These are phyloP conservation scores for Leptarthrus brevirostris DNA, from an alignment of 2,888 invertebrate species.

Conservation along the genomic window DNA sequence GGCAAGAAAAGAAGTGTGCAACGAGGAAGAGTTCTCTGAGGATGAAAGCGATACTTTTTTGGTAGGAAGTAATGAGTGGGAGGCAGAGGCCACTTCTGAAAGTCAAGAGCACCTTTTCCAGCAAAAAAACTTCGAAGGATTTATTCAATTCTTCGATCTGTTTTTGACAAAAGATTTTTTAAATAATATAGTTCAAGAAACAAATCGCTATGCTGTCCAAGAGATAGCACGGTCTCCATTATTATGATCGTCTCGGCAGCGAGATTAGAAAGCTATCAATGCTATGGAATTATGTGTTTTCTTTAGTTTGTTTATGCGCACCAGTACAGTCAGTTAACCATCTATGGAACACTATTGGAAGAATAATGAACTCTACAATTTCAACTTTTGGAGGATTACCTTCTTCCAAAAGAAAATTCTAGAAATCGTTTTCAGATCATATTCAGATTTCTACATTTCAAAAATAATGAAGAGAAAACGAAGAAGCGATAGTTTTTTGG, in stretches of 20 bases:
- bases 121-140: conserved; percentile 9
- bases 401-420: too few relatives aligned
- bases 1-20: too few relatives aligned
- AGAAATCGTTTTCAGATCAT: conserved; percentile 18
- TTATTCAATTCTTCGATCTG: conserved; percentile 21
- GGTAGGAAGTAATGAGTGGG: too few relatives aligned
- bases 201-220: conserved; percentile 27
- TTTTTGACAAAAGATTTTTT: conserved; percentile 26
- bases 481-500: not conserved
- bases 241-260: conserved; percentile 1
- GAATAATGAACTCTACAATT: too few relatives aligned
- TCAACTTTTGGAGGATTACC: too few relatives aligned
- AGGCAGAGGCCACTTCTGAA: too few relatives aligned
- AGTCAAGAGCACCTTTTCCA: too few relatives aligned
- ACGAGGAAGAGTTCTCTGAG: too few relatives aligned
- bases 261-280: conserved; percentile 14
- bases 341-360: too few relatives aligned
- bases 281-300: conserved; percentile 11
- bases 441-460: conserved; percentile 26
- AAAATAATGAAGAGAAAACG: conserved; percentile 11
- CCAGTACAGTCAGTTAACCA: not conserved
- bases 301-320: conserved; percentile 13
- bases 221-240: conserved; percentile 3
- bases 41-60: too few relatives aligned
- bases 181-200: conserved; percentile 6